Evolutionary conservation across 1,140 invertebrate genomes (phyloP), one percentile per base, ranked within the genome.

Genomic region (Oscheius sp.): DNA sequence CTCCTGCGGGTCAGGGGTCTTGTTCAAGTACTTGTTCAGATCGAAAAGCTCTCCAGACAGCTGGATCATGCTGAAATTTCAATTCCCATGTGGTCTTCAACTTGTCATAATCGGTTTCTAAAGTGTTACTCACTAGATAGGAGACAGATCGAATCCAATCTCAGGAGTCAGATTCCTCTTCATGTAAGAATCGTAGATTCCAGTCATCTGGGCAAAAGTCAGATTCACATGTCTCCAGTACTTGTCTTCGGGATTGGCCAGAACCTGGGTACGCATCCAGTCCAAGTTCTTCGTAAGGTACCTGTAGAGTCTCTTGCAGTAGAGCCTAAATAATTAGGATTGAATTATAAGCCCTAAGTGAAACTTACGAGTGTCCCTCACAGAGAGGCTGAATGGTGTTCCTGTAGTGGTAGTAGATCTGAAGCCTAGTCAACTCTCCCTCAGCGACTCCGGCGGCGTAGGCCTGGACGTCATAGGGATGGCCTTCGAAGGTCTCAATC

Each of bases 401-500:
- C 26, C 66, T 42, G 62, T 75, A 79, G 62, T 83, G 82, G 65
- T 83, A 77, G 34, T 80, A 77, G 68, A 83, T 83, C 52, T 82
- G 80, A 29, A 81, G 70, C 45, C 77, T 73, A 31, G 82, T 84
- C 13, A 83, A 62, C 10, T 72, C 46, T 65, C 81, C 82, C 73
- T 83, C 82, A 31, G 79, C 77, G 20, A 84, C 72, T 61, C 82
- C 82, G 46, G 82, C 82, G 7, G 82, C 82, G 68, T 79, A 83
- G 3, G 82, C 82, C 70, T 83, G 82, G 31, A 79, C 67, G 69
- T 84, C 80, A 26, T 78, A 75, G n/a, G 66, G 62, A 46, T 62
- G 52, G 20, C 63, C 63, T 10, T 38, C 34, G 71, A 84, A 83
- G 1, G 82, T 83, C 64, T 83, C 81, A 34, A 83, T 68, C 68